Evolutionary conservation across 2,113 vertebrate genomes (phyloP).

Genomic region (Triplophysa dalaica): DNA sequence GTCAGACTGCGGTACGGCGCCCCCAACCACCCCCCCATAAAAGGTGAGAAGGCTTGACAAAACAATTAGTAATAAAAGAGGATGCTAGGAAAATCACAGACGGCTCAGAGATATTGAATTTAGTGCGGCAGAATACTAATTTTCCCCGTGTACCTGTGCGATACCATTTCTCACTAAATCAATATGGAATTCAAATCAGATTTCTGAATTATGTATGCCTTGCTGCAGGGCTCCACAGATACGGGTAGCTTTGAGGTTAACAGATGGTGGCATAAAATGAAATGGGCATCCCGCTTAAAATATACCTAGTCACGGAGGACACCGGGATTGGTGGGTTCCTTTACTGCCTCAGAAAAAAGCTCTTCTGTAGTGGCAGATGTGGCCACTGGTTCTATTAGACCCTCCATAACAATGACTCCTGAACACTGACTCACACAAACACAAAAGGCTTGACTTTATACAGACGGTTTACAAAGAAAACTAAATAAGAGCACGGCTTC

Average conservation of each 20-base stretch:
- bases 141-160: slow-evolving; percentile 40
- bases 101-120: slow-evolving; percentile 42
- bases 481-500: background rate
- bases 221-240: slow-evolving; percentile 61
- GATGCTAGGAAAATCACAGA: slow-evolving; percentile 6
- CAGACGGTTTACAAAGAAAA: background rate
- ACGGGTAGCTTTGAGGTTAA: slow-evolving; percentile 70
- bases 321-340: slow-evolving; percentile 67
- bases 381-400: slow-evolving; percentile 28
- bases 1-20: background rate
- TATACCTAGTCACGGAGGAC: slow-evolving; percentile 65
- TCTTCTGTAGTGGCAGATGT: slow-evolving; percentile 44
- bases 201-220: slow-evolving; percentile 65
- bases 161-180: slow-evolving; percentile 50
- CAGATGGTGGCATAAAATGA: slow-evolving; percentile 76
- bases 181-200: slow-evolving; percentile 64
- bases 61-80: slow-evolving; percentile 31
- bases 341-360: slow-evolving; percentile 62
- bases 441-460: slow-evolving; percentile 16
- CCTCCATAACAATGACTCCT: background rate
- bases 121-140: slow-evolving; percentile 35
- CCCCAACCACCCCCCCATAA: slow-evolving; percentile 25
- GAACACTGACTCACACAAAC: background rate
- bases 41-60: slow-evolving; percentile 35
- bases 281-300: slow-evolving; percentile 71